Evolutionary conservation across 2,797 vertebrate species (phyloP), one percentile per base, ranked within the genome.

Genomic region (Pterois miles): DNA sequence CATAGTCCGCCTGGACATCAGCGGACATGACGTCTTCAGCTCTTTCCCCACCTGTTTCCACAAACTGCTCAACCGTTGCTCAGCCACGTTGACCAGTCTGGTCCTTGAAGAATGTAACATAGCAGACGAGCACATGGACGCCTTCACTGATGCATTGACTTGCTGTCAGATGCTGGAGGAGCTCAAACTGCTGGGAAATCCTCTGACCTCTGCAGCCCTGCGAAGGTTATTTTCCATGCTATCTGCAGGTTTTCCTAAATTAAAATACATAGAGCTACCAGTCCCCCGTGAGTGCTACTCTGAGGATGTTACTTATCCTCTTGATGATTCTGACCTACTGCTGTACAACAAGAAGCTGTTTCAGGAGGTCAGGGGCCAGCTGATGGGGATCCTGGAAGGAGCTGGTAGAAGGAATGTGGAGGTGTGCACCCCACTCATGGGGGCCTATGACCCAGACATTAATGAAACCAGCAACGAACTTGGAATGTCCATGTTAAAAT

Each of bases 251-350:
- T 94, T 98, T 76, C 96, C 96, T 1, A 72, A 78, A 54, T 89
- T 99, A 38, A 94, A 86, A 87, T 96, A 95, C 18, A 92, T 99
- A 57, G 97, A 99, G 90, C 92, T 97, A 52, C 98, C 98, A 0
- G 96, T 99, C 69, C 97, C 98, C 1, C 96, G 90, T 1, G 98
- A 99, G 74, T 99, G 98, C 84, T 99, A 98, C 89, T 91, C 97
- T 1, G 80, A 89, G 36, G 93, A 95, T 14, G 87, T 92, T 9
- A 88, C 93, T 12, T 99, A 98, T 75, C 98, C 98, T 0, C 94
- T 97, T 25, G 96, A 97, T 0, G 98, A 99, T 65, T 85, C 91
- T 0, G 91, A 87, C 25, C 81, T 97, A 59, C 81, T 93, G 64
- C 91, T 22, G 36, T 99, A 96, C 33, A 95, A 99, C 91, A 92